Percentiles rank a stretch among this genome's conserved stretches.
These are phyloP conservation scores for Marmota monax DNA, from an alignment of 2,113 vertebrate species.

Conservation along the genomic window DNA sequence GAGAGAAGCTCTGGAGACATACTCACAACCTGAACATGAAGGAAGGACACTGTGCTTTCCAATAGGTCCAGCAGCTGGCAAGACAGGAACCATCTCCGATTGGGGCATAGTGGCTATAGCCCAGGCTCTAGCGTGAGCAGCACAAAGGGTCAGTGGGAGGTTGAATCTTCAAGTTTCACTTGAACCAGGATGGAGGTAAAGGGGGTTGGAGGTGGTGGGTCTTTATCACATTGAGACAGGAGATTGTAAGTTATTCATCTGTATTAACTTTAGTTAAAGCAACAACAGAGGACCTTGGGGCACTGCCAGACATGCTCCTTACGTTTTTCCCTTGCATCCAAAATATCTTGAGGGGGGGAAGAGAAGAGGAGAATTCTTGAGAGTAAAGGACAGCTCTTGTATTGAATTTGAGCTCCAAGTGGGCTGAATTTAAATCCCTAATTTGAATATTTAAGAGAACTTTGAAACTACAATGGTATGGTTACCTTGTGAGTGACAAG, in stretches of 20 bases:
- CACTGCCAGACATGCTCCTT: neutral
- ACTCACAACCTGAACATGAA: neutral
- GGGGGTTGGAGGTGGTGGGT: too few species aligned
- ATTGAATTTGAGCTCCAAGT: neutral
- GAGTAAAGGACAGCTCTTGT: neutral
- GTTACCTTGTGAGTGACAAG: neutral
- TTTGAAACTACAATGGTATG: neutral
- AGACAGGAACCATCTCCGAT: neutral
- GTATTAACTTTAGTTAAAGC: neutral
- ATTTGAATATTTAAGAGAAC: constrained; percentile 22
- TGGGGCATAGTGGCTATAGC: neutral
- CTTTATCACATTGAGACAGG: neutral
- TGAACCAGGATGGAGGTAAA: neutral
- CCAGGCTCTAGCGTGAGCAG: neutral
- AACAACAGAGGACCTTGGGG: neutral
- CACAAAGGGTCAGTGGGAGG: neutral
- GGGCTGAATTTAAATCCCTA: neutral
- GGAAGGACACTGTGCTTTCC: neutral
- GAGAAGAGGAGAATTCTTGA: neutral
- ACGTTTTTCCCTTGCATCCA: neutral
- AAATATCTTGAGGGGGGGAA: neutral
- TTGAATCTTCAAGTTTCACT: neutral
- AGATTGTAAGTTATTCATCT: neutral
- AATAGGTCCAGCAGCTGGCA: neutral
- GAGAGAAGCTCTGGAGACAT: neutral